phyloP scores from a whole-genome alignment of 2,888 invertebrate genomes.

The Lycocerus yunnanus region DNA sequence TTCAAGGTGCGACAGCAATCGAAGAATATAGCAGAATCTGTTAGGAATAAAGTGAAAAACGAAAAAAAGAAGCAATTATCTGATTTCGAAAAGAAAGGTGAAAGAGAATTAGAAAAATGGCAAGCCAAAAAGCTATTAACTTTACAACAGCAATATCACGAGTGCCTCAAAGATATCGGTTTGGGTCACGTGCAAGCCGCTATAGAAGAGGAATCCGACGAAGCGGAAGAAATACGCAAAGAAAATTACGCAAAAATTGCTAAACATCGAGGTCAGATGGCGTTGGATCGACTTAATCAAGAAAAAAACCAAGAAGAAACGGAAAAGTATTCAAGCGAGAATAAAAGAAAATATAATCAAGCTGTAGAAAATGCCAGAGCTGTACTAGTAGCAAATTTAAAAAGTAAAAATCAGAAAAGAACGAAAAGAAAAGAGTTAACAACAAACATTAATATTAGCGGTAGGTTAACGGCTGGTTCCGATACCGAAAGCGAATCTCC shows the following conservation, averaged over 20 bases:
- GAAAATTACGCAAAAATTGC: slow-evolving; percentile 46
- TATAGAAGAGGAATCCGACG: slow-evolving; percentile 48
- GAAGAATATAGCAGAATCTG: slow-evolving; percentile 61
- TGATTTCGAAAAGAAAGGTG: slow-evolving; percentile 58
- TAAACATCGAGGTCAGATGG: slow-evolving; percentile 53
- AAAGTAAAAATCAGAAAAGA: slow-evolving; percentile 36
- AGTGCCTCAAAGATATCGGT: slow-evolving; percentile 59
- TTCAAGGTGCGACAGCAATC: slow-evolving; percentile 65
- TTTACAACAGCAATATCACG: slow-evolving; percentile 59
- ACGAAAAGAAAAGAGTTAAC: slow-evolving; percentile 32
- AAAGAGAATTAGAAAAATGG: slow-evolving; percentile 59
- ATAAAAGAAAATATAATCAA: slow-evolving; percentile 49
- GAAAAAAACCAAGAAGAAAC: slow-evolving; percentile 40
- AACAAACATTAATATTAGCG: slow-evolving; percentile 29
- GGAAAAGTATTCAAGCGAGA: slow-evolving; percentile 40
- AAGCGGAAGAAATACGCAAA: slow-evolving; percentile 32
- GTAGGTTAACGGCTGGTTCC: slow-evolving; percentile 7
- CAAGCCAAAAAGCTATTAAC: slow-evolving; percentile 58
- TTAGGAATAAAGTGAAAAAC: slow-evolving; percentile 60
- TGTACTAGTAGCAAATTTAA: slow-evolving; percentile 47
- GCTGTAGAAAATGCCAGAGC: slow-evolving; percentile 58
- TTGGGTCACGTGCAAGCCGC: slow-evolving; percentile 57
- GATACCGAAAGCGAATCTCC: slow-evolving; percentile 12
- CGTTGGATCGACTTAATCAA: slow-evolving; percentile 50
- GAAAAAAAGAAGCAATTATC: slow-evolving; percentile 59